Conservation (phyloP, 2,113 vertebrate species). For the Cairina moschata region DNA sequence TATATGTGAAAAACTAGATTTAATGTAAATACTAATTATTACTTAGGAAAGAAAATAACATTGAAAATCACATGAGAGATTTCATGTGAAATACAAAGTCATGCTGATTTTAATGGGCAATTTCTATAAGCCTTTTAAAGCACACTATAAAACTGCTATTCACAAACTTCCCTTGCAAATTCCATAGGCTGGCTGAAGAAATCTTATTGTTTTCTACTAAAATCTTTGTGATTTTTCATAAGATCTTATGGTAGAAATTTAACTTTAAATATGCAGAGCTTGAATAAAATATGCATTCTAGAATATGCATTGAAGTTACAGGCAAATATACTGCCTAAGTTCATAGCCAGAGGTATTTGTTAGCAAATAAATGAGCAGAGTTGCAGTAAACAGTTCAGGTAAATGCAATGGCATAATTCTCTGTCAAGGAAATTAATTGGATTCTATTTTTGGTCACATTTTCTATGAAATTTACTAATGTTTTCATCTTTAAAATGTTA, state of each 20-base stretch:
- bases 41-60: background rate
- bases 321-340: background rate
- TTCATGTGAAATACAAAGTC: background rate
- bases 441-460: background rate
- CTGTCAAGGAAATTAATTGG: background rate
- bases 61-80: background rate
- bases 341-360: background rate
- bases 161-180: background rate
- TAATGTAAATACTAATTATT: background rate
- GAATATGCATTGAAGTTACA: background rate
- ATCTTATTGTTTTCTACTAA: background rate
- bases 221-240: background rate
- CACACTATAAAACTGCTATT: background rate
- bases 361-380: background rate
- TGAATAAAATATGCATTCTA: background rate
- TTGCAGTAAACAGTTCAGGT: background rate
- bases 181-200: background rate
- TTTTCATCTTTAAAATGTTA: background rate
- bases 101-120: background rate
- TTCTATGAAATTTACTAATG: background rate
- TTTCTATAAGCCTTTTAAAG: background rate
- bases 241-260: background rate
- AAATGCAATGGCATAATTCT: background rate
- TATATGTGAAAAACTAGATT: background rate
- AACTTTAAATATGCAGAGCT: background rate